Evolutionary conservation across 2,888 invertebrate genomes (phyloP), one percentile per base, ranked within the genome.

Genomic region (Unio delphinus): DNA sequence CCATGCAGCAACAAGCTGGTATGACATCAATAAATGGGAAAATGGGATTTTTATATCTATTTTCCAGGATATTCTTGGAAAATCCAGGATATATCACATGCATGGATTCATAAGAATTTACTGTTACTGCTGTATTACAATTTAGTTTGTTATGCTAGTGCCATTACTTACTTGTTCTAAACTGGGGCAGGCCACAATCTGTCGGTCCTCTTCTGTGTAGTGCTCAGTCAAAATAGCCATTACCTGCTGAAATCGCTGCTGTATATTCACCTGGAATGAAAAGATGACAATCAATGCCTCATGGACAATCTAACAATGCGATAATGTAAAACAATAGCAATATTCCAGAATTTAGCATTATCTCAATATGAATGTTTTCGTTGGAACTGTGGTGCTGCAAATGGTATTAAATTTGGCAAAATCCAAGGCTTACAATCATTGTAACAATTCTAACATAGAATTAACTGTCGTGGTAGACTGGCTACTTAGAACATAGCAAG

Each of bases 121-220:
- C 45, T 45, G 45, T 45, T 45, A 45, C 45, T 15, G 18, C 18
- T 59, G 59, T 26, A 59, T n/a, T 26, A 17, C 8, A 18, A 59
- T 59, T 59, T 59, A 59, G 11, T 45, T 15, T 45, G 15, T 45
- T 15, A 45, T 45, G 17, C 26, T 11, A 20, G 15, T 26, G 17
- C 23, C 23, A 28, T 11, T 26, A n/a, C 95, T 95, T 18, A 98
- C 93, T 91, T 98, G 98, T 87, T 99, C 98, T 3, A 95, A 94
- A 3, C 96, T 94, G 0, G 98, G 98, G 86, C 97, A 96, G 17
- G 94, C 96, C 6, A 97, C 94, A 66, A 97, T 93, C 67, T 95
- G 92, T 68, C 75, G 75, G 64, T 90, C 90, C 86, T 98, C 98
- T 55, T 93, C 92, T 0, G 93, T 92, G 88, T 96, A 98, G 65